Base-by-base conservation (phyloP, 2,888 invertebrate genomes). In the Coleophora flavipennella region DNA sequence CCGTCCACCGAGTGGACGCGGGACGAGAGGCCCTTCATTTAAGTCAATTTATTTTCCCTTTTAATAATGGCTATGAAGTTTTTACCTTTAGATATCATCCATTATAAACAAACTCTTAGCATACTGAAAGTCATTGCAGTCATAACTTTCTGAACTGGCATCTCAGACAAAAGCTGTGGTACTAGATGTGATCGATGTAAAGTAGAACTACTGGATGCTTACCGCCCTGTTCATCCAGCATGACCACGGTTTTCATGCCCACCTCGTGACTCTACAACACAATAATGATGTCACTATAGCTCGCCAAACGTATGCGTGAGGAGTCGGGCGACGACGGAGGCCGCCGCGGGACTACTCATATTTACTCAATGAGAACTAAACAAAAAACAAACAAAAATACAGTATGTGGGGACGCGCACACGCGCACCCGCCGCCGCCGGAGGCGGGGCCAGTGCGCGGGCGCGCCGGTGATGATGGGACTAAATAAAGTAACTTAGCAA, bases 221-320 rank as follows among this genome's bases (percentile, higher is more conserved):
- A 97, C 97, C 97, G 94, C 97, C 98, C 94, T 98, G 98, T 90
- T 98, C 97, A 91, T 98, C 98, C 92, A 98, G 92, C 93, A 97
- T 97, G 88, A 98, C 97, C 90, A 98, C 93, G 88, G 97, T 95
- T 90, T 95, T 95, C 92, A 98, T 98, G 88, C 97, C 97, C 87
- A 97, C 97, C 90, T 98, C 97, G 91, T 97, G 97, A 91, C 97
- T 96, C 97, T 98, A 94, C 91, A 94, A 92, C 84, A 86, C 84
- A 85, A 85, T 76, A 85, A 85, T 84, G 85, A 84, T 78, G 85
- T 85, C 83, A 85, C 85, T 85, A 85, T 83, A 83, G 79, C 80
- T 80, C 79, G 83, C 77, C 79, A 77, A 73, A 73, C 68, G 69
- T 67, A 72, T 70, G 78, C 77, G 64, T 62, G 75, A 65, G 68